Base-by-base conservation (phyloP, 2,888 invertebrate species). In the Saturnia japonica region DNA sequence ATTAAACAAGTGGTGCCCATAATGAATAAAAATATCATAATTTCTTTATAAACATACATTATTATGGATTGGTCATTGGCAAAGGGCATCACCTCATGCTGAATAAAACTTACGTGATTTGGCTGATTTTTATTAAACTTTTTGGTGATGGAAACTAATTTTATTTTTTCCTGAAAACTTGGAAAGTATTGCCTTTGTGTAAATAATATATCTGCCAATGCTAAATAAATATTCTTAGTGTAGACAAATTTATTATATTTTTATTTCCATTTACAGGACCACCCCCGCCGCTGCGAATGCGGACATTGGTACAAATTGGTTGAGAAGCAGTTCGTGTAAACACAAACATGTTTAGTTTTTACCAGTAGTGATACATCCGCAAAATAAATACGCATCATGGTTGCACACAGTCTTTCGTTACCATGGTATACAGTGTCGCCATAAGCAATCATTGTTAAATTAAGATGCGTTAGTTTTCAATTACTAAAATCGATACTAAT, bases 291-390 rank as follows among this genome's bases (percentile, higher is more conserved):
- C 81, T 99, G 99, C 87, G 97, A 97, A 87, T 99, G 99, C 89
- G 99, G 99, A 72, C 96, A 99, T 88, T 99, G 98, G 98, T 99
- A 98, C 95, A 98, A 98, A 94, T 95, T 99, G 81, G 96, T 96
- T 73, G 96, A 97, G 89, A 97, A 96, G 91, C 94, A 95, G 76
- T 95, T 96, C 77, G 85, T 96, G 84, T 96, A 96, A 96, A 83
- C 74, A 79, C 84, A 90, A 83, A 88, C 81, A 78, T 84, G 82
- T 79, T 87, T 89, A 88, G 86, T 85, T 81, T 82, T 82, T 81
- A 80, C 80, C 83, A 85, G 91, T 92, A 92, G 93, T 90, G 85
- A 79, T 85, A 82, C 83, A 86, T 82, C 83, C 82, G 86, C 87
- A 87, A n/a, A n/a, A 83, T 84, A 82, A 82, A 76, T 72, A 80